These are phyloP conservation scores for Xenopus petersii DNA, from an alignment of 2,797 vertebrate species.

Conservation along the genomic window DNA sequence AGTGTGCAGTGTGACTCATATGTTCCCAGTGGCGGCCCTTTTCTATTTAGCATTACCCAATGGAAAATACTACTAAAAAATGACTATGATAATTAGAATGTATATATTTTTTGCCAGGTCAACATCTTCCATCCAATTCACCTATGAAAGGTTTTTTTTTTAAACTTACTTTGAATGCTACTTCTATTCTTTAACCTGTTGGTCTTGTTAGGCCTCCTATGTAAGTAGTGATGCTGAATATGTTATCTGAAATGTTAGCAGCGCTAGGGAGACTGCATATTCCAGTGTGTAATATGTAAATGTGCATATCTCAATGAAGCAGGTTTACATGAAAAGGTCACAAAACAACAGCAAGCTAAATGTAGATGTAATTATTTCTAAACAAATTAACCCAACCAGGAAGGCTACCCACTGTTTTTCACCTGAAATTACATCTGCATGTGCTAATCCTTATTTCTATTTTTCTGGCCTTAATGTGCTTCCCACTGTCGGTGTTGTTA, in stretches of 20 bases:
- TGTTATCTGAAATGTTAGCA: not conserved
- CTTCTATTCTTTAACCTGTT: too few species aligned
- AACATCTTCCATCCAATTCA: too few species aligned
- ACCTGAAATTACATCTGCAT: conserved; percentile 37
- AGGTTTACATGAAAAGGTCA: conserved; percentile 30
- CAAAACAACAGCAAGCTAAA: conserved; percentile 35
- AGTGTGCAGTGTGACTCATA: too few species aligned
- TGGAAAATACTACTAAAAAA: too few species aligned
- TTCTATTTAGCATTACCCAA: too few species aligned
- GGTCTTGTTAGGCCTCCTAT: too few species aligned
- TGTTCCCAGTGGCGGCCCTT: too few species aligned
- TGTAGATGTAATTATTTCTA: conserved; percentile 36
- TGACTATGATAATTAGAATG: too few species aligned
- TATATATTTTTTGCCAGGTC: too few species aligned
- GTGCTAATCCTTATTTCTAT: conserved; percentile 29
- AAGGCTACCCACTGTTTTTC: conserved; percentile 28
- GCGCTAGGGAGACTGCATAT: not conserved
- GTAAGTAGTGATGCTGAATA: too few species aligned
- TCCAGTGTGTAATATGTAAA: conserved; percentile 8
- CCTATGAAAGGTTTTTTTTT: too few species aligned
- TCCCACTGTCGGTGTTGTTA: conserved; percentile 10
- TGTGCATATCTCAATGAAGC: conserved; percentile 10
- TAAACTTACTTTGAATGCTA: too few species aligned
- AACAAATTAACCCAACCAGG: conserved; percentile 12
- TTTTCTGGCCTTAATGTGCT: conserved; percentile 19